Base-by-base conservation (phyloP, 2,888 invertebrate genomes). In the Agonopterix alstromeriana region DNA sequence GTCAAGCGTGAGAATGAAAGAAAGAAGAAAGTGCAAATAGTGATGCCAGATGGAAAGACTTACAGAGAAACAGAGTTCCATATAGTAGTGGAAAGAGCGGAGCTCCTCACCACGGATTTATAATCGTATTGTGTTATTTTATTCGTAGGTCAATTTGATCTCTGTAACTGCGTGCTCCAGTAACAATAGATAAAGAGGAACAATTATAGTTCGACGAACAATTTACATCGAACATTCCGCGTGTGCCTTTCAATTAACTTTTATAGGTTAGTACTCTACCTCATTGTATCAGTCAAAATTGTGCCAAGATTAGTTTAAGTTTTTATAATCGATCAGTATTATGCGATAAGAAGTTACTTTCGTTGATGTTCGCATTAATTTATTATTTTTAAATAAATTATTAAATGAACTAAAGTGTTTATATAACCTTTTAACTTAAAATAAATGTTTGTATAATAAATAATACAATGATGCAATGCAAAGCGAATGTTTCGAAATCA, bases 21-120 rank as follows among this genome's bases (percentile, higher is more conserved):
- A 69, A 76, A 91, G 78, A 85, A 92, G 77, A 81, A 91, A 85
- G 66, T 93, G 60, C 91, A 92, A 68, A 89, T 95, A 76, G 94
- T 96, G 47, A 91, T 95, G 67, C 95, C 96, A 0, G 95, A 95
- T 61, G 93, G 94, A 1, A 91, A 94, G 67, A 93, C 95, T 10
- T 96, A 96, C 71, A 90, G 93, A 67, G 95, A 96, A 83, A 96
- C 96, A 8, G 95, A 96, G 81, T 92, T 96, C 63, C 94, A 95
- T 77, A 94, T 96, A 66, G 94, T 96, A 71, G 93, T 95, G 58
- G 96, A 96, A 87, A 92, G 94, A 77, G 94, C 95, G 43, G 94
- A 95, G 78, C 92, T 95, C 45, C 84, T 95, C 51, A 94, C 94
- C 57, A 95, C 95, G 58, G 94, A 95, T 80, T 91, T 95, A 77